These are phyloP conservation scores for Leptatherina wallacei DNA, from an alignment of 2,797 vertebrate genomes.

Conservation along the genomic window DNA sequence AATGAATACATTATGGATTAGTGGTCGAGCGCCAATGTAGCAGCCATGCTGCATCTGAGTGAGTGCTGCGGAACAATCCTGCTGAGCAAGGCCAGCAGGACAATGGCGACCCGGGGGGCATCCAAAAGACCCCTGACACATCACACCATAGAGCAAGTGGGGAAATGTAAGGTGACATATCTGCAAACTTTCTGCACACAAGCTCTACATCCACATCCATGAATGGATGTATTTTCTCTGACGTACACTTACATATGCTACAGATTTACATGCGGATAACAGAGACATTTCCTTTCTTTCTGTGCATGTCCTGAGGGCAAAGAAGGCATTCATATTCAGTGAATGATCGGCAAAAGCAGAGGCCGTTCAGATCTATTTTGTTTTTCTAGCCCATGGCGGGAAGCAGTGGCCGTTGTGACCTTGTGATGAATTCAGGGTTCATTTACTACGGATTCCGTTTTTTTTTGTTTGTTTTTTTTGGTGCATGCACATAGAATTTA, in stretches of 20 bases:
- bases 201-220: slow-evolving; percentile 15
- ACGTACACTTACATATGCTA: slow-evolving; percentile 39
- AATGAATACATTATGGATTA: slow-evolving; percentile 78
- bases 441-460: slow-evolving; percentile 46
- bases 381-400: slow-evolving; percentile 55
- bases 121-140: slow-evolving; percentile 27
- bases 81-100: slow-evolving; percentile 34
- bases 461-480: background rate
- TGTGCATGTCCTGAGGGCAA: slow-evolving; percentile 58
- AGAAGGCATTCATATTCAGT: slow-evolving; percentile 67
- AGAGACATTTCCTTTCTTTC: slow-evolving; percentile 30
- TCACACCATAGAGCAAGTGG: slow-evolving; percentile 29
- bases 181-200: slow-evolving; percentile 16
- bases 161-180: slow-evolving; percentile 15
- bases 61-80: slow-evolving; percentile 43
- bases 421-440: slow-evolving; percentile 65
- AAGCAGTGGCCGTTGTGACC: slow-evolving; percentile 64
- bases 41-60: slow-evolving; percentile 48
- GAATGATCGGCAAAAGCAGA: slow-evolving; percentile 52
- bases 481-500: slow-evolving; percentile 35
- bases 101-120: slow-evolving; percentile 27
- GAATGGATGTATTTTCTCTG: slow-evolving; percentile 31
- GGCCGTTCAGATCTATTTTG: slow-evolving; percentile 59
- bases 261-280: slow-evolving; percentile 33
- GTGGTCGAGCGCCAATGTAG: slow-evolving; percentile 66